A percentile compares a stretch with the other conserved stretches of the same genome.
These are phyloP conservation scores for Coptodon bakossiorum DNA, from an alignment of 2,113 vertebrate species.

Conservation along the genomic window DNA sequence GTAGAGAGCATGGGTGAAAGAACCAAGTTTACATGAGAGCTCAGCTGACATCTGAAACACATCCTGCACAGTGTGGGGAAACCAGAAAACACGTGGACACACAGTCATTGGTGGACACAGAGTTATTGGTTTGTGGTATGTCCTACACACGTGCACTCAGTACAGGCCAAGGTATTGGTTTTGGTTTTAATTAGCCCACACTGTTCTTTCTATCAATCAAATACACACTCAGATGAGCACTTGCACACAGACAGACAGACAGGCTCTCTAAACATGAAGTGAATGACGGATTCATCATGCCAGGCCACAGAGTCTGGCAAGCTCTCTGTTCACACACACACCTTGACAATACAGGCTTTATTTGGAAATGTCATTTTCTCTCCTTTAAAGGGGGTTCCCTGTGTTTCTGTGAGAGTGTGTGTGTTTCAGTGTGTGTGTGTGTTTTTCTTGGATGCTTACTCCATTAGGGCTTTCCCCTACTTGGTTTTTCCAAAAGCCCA, in stretches of 20 bases:
- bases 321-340: conserved; percentile 24
- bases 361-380: conserved; percentile 51
- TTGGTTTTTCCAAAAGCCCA: conserved; percentile 60
- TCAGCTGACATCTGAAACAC: background rate
- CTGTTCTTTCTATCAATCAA: conserved; percentile 33
- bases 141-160: background rate
- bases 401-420: background rate
- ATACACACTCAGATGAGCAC: background rate
- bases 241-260: background rate
- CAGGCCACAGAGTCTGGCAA: conserved; percentile 42
- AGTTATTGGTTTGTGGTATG: background rate
- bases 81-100: background rate
- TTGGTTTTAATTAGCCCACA: conserved; percentile 7
- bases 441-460: conserved; percentile 50
- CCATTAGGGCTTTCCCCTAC: conserved; percentile 63
- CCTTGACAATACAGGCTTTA: conserved; percentile 55
- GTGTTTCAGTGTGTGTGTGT: background rate
- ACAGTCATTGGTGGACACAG: background rate
- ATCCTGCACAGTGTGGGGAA: background rate
- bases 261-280: conserved; percentile 26
- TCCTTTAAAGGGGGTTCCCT: conserved; percentile 57
- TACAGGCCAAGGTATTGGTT: background rate
- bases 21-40: background rate
- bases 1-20: background rate
- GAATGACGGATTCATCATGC: conserved; percentile 34